phyloP scores from a whole-genome alignment of 1,140 invertebrate genomes.

The Drosophila pachea region DNA sequence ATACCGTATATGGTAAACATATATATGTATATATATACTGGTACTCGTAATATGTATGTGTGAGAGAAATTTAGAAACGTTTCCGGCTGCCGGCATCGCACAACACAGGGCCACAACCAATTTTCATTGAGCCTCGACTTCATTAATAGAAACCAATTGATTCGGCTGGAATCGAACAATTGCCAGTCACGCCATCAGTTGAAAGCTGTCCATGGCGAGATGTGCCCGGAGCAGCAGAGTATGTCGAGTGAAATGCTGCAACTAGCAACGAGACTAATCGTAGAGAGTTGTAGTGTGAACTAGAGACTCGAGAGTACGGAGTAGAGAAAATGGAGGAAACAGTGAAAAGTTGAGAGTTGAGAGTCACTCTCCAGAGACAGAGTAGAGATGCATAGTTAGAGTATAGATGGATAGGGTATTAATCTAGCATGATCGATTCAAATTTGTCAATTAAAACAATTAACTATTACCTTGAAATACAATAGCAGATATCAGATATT shows the following conservation, averaged over 20 bases:
- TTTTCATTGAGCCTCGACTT: slow-evolving; percentile 42
- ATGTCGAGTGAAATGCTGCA: not conserved
- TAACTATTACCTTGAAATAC: too few relatives aligned
- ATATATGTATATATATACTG: slow-evolving; percentile 6
- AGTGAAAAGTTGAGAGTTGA: too few relatives aligned
- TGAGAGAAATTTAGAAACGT: slow-evolving; percentile 60
- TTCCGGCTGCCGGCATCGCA: slow-evolving; percentile 48
- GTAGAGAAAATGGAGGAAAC: too few relatives aligned
- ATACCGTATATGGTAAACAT: slow-evolving; percentile 20
- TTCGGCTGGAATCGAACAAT: slow-evolving; percentile 29
- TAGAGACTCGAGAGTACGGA: too few relatives aligned
- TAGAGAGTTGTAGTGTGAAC: not conserved
- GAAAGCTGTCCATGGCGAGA: slow-evolving; percentile 4
- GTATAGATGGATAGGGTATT: too few relatives aligned
- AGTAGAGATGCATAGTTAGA: too few relatives aligned
- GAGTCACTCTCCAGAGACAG: too few relatives aligned
- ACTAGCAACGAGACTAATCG: not conserved
- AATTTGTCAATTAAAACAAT: too few relatives aligned
- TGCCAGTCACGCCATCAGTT: slow-evolving; percentile 25
- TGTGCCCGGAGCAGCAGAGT: not conserved
- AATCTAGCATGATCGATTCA: too few relatives aligned
- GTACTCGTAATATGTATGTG: slow-evolving; percentile 9
- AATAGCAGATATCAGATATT: too few relatives aligned
- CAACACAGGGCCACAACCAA: slow-evolving; percentile 29
- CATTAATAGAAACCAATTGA: slow-evolving; percentile 71